Evolutionary conservation across 2,797 vertebrate species (phyloP).

Genomic region (Cichlasoma orientale): DNA sequence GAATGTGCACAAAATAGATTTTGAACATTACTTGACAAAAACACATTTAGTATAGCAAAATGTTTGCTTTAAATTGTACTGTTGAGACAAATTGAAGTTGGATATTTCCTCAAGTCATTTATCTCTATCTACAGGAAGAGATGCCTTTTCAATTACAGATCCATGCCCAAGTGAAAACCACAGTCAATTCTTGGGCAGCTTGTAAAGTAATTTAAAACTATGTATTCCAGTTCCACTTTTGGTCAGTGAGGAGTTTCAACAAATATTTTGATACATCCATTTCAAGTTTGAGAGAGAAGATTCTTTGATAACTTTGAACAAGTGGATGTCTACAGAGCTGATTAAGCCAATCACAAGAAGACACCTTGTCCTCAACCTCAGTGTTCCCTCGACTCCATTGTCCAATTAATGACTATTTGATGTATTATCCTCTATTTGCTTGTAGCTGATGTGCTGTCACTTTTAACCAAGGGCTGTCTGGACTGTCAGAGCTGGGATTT

Average conservation of each 20-base stretch:
- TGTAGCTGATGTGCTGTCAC: constrained; percentile 36
- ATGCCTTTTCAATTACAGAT: background rate
- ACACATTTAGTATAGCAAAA: too few species aligned
- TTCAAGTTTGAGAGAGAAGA: constrained; percentile 6
- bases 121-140: too few species aligned
- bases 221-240: background rate
- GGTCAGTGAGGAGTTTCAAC: background rate
- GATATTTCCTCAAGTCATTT: too few species aligned
- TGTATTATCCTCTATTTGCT: constrained; percentile 53
- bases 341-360: background rate
- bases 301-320: constrained; percentile 8
- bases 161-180: background rate
- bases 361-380: constrained; percentile 27
- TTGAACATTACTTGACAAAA: too few species aligned
- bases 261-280: background rate
- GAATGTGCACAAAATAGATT: too few species aligned
- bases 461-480: constrained; percentile 48
- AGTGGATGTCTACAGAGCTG: constrained; percentile 6
- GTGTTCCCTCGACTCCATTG: constrained; percentile 41
- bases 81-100: too few species aligned
- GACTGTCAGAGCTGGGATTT: constrained; percentile 47
- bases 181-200: background rate
- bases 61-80: too few species aligned
- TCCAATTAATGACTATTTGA: constrained; percentile 65
- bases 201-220: background rate